Evolutionary conservation across 1,140 invertebrate species (phyloP).

Genomic region (Hesperophylax magnus): DNA sequence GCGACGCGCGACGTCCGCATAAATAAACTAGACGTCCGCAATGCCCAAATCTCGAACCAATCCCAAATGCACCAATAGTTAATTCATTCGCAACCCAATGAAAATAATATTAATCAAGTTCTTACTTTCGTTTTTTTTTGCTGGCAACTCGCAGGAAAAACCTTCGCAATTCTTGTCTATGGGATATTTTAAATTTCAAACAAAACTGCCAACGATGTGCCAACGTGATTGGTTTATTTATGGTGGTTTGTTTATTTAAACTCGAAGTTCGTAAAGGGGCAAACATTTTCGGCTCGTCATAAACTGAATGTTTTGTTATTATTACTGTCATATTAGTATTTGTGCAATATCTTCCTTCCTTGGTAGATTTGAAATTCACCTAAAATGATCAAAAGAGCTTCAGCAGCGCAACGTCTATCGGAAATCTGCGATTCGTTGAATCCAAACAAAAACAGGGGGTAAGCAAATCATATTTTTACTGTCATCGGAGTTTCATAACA

Average conservation of each 20-base stretch:
- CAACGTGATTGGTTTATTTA: no score
- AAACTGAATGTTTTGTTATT: background rate
- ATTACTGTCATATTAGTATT: background rate
- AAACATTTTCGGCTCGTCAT: background rate
- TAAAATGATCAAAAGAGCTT: conserved; percentile 14
- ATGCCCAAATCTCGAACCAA: no score
- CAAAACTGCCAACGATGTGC: background rate
- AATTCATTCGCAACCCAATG: no score
- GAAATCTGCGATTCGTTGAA: conserved; percentile 30
- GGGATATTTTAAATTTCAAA: conserved; percentile 8
- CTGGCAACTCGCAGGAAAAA: no score
- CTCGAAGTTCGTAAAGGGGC: no score
- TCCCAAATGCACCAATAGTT: no score
- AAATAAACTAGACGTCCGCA: no score
- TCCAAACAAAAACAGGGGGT: conserved; percentile 11
- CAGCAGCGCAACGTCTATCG: conserved; percentile 35
- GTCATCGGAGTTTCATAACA: no score
- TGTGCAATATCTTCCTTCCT: background rate
- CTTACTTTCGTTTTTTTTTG: no score
- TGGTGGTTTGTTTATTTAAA: no score
- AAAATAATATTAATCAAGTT: no score
- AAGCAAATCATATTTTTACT: background rate
- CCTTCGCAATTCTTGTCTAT: background rate
- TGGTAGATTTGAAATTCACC: background rate
- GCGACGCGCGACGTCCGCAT: no score